Percentiles rank a stretch among this genome's conserved stretches.
Evolutionary conservation across 2,113 vertebrate genomes (phyloP).

Genomic region (Nesogale talazaci): DNA sequence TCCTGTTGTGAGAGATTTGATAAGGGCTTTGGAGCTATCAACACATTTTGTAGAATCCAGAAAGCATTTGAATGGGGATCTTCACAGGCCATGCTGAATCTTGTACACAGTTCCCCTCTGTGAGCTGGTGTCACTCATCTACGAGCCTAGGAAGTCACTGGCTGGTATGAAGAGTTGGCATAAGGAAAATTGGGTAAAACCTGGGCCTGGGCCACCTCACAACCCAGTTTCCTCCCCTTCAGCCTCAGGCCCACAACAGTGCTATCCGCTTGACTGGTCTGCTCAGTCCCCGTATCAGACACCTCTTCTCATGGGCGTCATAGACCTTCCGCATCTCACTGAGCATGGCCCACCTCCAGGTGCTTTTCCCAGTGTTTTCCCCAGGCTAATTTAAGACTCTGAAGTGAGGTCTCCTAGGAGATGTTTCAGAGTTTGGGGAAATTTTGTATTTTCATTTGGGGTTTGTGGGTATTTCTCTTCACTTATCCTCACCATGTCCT

Average conservation of each 20-base stretch:
- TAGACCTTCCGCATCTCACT: constrained; percentile 29
- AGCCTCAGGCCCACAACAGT: neutral
- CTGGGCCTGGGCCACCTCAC: neutral
- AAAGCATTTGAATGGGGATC: neutral
- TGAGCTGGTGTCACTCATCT: neutral
- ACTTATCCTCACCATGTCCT: constrained; percentile 37
- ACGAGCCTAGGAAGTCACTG: neutral
- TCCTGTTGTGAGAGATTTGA: neutral
- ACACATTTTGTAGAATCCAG: neutral
- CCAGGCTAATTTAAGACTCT: constrained; percentile 66
- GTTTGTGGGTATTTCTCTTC: constrained; percentile 56
- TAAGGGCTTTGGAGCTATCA: neutral
- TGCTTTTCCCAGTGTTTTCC: constrained; percentile 80
- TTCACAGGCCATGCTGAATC: neutral
- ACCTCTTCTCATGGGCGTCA: constrained; percentile 39
- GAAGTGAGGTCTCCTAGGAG: constrained; percentile 67
- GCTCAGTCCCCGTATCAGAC: constrained; percentile 29
- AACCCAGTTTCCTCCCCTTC: neutral
- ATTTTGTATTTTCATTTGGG: constrained; percentile 75
- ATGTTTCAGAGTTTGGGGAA: constrained; percentile 73
- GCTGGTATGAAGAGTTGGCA: neutral
- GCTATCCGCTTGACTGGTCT: constrained; percentile 16
- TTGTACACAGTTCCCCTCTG: neutral
- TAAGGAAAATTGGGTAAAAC: neutral
- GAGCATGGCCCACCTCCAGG: constrained; percentile 4